Evolutionary conservation across 2,888 invertebrate species (phyloP), one percentile per base, ranked within the genome.

Genomic region (Torymus auratus): DNA sequence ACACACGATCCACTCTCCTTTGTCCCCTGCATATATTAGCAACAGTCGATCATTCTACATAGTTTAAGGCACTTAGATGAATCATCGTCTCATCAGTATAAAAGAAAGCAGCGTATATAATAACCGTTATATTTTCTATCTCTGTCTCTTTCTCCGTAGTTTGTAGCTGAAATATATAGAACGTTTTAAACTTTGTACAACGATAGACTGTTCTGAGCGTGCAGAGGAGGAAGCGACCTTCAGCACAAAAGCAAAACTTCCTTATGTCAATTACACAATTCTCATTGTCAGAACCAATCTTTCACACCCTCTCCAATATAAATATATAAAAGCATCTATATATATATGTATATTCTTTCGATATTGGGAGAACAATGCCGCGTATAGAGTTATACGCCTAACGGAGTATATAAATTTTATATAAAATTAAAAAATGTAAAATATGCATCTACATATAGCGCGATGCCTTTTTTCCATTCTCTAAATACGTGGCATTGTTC

Each of bases 291-390:
- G 56, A 53, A 70, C 14, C 23, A 73, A 80, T 69, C 52, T 68
- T 72, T 71, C 76, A 77, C 77, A 68, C 80, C 72, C 61, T 55
- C 72, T 76, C 56, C 7, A 41, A 41, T 41, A 41, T 41, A 41
- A 5, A 41, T 41, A 55, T 61, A 68, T 67, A 50, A 23, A 65
- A 78, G 72, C 58, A 60, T 79, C 60, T 79, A 52, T 69, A 62
- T 79, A 75, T 53, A 68, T 55, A 55, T 12, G 64, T 64, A 64
- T 73, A 17, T 11, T 53, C 20, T 14, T 7, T 56, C 14, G 11
- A 23, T 23, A 41, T 41, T 41, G 41, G 7, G 56, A 77, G 64
- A 58, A 70, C 70, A 70, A 64, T 70, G 56, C 55, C 41, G 77
- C 28, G 28, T 10, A 10, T 41, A 7, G 5, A 10, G 7, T n/a